Evolutionary conservation across 2,113 vertebrate species (phyloP).

Genomic region (Leucopsar rothschildi): DNA sequence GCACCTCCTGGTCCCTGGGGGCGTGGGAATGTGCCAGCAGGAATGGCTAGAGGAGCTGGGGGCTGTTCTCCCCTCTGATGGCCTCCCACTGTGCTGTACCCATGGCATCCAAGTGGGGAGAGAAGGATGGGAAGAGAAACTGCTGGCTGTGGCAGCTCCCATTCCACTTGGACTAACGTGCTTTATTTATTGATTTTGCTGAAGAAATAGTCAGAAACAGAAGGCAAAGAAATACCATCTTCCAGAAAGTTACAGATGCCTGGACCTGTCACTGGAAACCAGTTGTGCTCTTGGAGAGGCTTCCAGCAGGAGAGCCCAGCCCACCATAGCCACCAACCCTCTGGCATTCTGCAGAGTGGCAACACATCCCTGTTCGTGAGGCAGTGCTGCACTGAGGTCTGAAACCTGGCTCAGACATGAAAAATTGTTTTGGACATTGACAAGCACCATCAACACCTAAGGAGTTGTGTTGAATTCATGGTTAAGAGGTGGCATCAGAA

Average conservation of each 20-base stretch:
- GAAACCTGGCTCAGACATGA: background rate
- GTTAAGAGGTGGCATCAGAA: background rate
- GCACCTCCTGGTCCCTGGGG: background rate
- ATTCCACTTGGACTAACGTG: background rate
- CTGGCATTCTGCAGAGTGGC: background rate
- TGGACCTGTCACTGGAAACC: background rate
- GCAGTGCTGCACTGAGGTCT: too few species aligned
- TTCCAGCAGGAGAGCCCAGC: background rate
- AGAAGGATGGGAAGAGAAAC: background rate
- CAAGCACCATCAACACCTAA: background rate
- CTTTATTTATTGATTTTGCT: background rate
- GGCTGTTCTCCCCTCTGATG: background rate
- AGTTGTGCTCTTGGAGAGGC: background rate
- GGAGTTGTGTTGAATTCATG: background rate
- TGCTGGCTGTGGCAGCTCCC: background rate
- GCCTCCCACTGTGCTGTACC: background rate
- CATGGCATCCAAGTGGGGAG: background rate
- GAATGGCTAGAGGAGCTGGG: background rate
- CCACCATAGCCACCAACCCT: fast-evolving
- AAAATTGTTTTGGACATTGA: background rate
- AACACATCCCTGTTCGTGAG: fast-evolving
- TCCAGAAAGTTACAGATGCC: background rate
- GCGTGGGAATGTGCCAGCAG: background rate
- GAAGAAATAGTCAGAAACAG: background rate
- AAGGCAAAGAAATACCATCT: background rate